Conservation (phyloP, 2,888 invertebrate species). For the Bombyx huttoni region DNA sequence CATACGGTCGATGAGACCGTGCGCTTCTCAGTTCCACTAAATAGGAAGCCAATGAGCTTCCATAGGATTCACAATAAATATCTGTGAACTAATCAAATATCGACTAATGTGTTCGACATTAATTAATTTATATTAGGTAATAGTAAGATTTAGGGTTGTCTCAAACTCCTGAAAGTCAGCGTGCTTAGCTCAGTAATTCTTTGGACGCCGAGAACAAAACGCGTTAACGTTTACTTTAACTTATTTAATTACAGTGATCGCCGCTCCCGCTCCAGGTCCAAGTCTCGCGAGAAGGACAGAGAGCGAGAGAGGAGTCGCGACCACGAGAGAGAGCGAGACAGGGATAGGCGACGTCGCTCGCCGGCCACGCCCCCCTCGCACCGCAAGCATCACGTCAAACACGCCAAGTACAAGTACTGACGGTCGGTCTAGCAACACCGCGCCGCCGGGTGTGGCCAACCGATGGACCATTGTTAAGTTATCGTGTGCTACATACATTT, state of each 20-base stretch:
- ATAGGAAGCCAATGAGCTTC: too few relatives aligned
- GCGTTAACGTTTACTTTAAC: neutral
- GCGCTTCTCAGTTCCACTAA: too few relatives aligned
- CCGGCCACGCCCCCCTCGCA: conserved; percentile 54
- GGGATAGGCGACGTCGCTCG: conserved; percentile 39
- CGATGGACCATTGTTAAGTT: neutral
- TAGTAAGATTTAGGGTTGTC: too few relatives aligned
- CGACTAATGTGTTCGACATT: too few relatives aligned
- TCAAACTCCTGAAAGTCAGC: too few relatives aligned
- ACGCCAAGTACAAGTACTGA: conserved; percentile 60
- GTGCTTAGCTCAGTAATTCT: too few relatives aligned
- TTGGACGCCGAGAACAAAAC: too few relatives aligned
- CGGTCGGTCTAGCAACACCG: neutral
- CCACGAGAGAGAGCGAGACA: conserved; percentile 29
- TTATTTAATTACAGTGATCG: conserved; percentile 33
- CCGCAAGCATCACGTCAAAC: conserved; percentile 54
- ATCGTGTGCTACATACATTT: too few relatives aligned
- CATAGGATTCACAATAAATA: too few relatives aligned
- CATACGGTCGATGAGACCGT: neutral
- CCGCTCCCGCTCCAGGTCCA: conserved; percentile 44
- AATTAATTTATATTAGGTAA: too few relatives aligned
- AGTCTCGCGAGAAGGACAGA: conserved; percentile 35
- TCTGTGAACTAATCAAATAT: too few relatives aligned
- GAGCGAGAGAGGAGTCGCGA: conserved; percentile 28
- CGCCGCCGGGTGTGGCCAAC: neutral